phyloP scores from a whole-genome alignment of 2,888 invertebrate genomes.

The Scotopteryx bipunctaria region DNA sequence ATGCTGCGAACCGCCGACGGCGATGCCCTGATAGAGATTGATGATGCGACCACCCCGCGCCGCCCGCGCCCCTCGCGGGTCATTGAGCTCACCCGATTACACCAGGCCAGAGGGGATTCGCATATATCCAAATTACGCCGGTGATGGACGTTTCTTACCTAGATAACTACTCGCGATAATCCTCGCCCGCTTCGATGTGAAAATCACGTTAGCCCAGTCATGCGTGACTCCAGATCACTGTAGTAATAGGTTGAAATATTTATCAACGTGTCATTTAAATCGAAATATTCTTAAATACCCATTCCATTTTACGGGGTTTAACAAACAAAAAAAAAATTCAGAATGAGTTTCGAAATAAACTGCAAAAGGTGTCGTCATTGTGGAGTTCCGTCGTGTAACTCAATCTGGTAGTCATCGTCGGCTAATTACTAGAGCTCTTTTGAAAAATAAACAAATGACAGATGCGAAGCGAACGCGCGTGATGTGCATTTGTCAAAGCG shows the following conservation, averaged over 20 bases:
- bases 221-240: conserved; percentile 10
- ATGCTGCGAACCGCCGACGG: conserved; percentile 54
- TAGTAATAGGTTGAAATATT: neutral
- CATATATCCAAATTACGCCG: conserved; percentile 80
- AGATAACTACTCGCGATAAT: conserved; percentile 64
- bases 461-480: conserved; percentile 31
- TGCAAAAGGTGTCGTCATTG: conserved; percentile 32
- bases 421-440: conserved; percentile 42
- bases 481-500: conserved; percentile 66
- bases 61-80: conserved; percentile 54
- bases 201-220: conserved; percentile 37
- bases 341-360: conserved; percentile 23
- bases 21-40: conserved; percentile 78
- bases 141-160: conserved; percentile 79
- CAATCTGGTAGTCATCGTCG: conserved; percentile 37
- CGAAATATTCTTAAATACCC: no score
- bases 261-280: neutral
- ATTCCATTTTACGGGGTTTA: neutral
- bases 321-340: neutral
- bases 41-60: conserved; percentile 59
- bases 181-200: conserved; percentile 36
- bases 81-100: conserved; percentile 74
- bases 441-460: conserved; percentile 40
- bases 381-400: conserved; percentile 38
- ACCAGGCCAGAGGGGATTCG: conserved; percentile 69